Evolutionary conservation across 2,888 invertebrate species (phyloP).

Genomic region (Brenthis daphne): DNA sequence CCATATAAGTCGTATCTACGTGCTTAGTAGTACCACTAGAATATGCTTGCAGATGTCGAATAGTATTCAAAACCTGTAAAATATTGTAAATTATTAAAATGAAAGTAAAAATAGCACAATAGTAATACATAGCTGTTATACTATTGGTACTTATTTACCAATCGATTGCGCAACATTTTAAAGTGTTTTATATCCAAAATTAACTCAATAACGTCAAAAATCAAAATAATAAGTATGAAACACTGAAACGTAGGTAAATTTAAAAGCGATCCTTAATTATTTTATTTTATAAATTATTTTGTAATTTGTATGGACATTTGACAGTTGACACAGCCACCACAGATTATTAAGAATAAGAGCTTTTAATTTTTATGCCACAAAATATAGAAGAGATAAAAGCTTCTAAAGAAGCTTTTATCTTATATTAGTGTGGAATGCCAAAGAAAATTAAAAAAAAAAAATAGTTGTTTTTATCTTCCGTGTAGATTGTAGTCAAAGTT

Average conservation of each 20-base stretch:
- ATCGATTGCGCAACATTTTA: slow-evolving; percentile 36
- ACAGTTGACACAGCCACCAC: too few species aligned
- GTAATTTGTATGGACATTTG: neutral
- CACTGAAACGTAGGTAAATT: neutral
- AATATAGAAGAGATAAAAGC: too few species aligned
- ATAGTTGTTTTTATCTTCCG: too few species aligned
- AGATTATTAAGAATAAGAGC: too few species aligned
- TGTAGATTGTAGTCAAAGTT: too few species aligned
- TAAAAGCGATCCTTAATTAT: neutral
- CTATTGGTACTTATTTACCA: slow-evolving; percentile 12
- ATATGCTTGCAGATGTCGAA: slow-evolving; percentile 43
- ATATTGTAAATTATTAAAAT: slow-evolving; percentile 8
- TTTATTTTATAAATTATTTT: neutral
- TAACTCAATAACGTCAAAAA: neutral
- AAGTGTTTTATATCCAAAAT: neutral
- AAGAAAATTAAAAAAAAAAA: too few species aligned
- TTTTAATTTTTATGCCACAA: too few species aligned
- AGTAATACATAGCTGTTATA: too few species aligned
- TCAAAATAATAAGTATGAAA: neutral
- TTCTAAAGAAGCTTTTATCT: too few species aligned
- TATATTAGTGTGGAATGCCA: too few species aligned
- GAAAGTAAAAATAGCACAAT: neutral
- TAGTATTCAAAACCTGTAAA: slow-evolving; percentile 32
- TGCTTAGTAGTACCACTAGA: slow-evolving; percentile 53
- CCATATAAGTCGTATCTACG: slow-evolving; percentile 65